Conservation (phyloP, 2,888 invertebrate species). For the Drosophila parthenogenetica region DNA sequence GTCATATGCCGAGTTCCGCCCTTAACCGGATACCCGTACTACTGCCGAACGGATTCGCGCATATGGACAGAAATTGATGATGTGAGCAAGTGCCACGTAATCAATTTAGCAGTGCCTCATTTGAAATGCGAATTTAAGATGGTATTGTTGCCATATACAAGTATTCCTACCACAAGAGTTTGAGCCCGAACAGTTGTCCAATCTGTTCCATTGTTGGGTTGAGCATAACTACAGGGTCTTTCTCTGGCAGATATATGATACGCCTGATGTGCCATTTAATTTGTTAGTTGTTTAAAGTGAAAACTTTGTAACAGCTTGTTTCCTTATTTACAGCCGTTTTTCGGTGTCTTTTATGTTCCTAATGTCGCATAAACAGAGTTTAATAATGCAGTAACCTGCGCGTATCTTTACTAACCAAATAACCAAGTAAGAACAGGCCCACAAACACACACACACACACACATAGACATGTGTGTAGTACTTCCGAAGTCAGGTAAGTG, state of each 20-base stretch:
- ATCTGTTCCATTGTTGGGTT: conserved; percentile 28
- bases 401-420: conserved; percentile 73
- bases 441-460: conserved; percentile 11
- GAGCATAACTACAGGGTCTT: not conserved
- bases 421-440: conserved; percentile 63
- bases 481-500: not conserved
- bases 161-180: conserved; percentile 24
- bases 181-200: conserved; percentile 14
- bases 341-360: conserved; percentile 75
- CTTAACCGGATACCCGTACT: conserved; percentile 37
- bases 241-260: conserved; percentile 25
- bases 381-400: conserved; percentile 75
- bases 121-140: conserved; percentile 79
- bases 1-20: conserved; percentile 25
- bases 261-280: conserved; percentile 30
- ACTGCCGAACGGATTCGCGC: conserved; percentile 46
- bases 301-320: conserved; percentile 32
- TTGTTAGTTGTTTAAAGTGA: conserved; percentile 24
- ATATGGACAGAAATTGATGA: conserved; percentile 79
- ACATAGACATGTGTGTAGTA: conserved; percentile 6
- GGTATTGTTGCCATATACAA: conserved; percentile 67
- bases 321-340: conserved; percentile 42
- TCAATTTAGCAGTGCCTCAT: conserved; percentile 73
- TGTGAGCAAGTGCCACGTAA: conserved; percentile 77
- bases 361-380: conserved; percentile 81